Percentiles rank a stretch among this genome's conserved stretches.
Evolutionary conservation across 2,888 invertebrate genomes (phyloP).

Genomic region (Melikaiella ostensackeni): DNA sequence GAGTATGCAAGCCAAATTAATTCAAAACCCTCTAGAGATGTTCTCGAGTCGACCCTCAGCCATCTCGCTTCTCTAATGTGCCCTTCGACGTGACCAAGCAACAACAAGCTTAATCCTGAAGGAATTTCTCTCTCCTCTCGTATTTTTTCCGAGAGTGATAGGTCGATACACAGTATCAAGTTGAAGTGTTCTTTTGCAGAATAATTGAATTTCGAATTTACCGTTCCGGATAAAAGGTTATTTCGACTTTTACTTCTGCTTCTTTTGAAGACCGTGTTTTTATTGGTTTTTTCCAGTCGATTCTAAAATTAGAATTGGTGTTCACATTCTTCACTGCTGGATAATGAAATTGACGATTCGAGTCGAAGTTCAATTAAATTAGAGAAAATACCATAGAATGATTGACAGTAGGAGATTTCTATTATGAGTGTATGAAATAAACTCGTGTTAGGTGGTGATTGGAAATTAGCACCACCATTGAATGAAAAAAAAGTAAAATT

Average conservation of each 20-base stretch:
- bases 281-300: not conserved
- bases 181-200: constrained; percentile 7
- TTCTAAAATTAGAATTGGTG: not conserved
- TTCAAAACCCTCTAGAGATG: constrained; percentile 47
- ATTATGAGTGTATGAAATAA: not conserved
- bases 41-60: constrained; percentile 41
- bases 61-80: constrained; percentile 38
- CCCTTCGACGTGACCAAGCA: constrained; percentile 26
- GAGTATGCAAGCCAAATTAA: constrained; percentile 47
- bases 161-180: constrained; percentile 15
- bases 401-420: too few relatives aligned
- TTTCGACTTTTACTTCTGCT: not conserved
- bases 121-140: not conserved
- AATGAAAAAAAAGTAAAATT: not conserved
- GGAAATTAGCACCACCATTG: not conserved
- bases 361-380: not conserved
- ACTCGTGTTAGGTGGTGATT: not conserved
- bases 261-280: not conserved
- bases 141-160: not conserved
- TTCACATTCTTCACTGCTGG: not conserved
- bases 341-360: not conserved
- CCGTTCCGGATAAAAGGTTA: constrained; percentile 1
- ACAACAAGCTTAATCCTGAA: constrained; percentile 34
- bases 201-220: constrained; percentile 22
- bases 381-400: not conserved